Base-by-base conservation (phyloP, 1,140 invertebrate species). In the Delia radicum region DNA sequence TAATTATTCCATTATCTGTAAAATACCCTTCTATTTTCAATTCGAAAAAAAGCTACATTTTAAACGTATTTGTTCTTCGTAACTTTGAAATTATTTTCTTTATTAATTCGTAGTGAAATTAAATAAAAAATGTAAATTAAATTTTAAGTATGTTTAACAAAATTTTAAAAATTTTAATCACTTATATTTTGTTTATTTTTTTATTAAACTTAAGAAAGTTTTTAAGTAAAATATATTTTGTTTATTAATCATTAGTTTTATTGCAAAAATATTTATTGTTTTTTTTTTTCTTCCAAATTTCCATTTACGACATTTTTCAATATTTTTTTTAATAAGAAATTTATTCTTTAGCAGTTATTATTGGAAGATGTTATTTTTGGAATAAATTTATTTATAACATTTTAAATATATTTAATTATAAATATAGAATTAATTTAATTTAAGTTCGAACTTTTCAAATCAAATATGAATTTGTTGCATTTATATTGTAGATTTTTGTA, bases 281-380 rank as follows among this genome's bases (percentile, higher is more conserved):
- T 12, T 69, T 13, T 69, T n/a, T 33, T 21, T 69, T 69, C 18
- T 69, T 33, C 10, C 12, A 69, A 13, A 33, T 37, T 69, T 69
- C 65, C 65, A 69, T 21, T 69, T 69, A 69, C 29, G 65, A 69
- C 65, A 69, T 69, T 69, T 69, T 69, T 69, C 65, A 37, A 69
- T 27, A 29, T 15, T 24, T 7, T 15, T 5, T 48, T 8, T 24
- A 24, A 8, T n/a, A n/a, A 55, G 24, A 55, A 55, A 42, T 10
- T 10, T 5, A 10, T 33, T n/a, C n/a, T n/a, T n/a, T n/a, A n/a
- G 31, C 31, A 15, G 6, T 42, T 42, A 15, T 42, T 27, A 24
- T n/a, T 69, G 65, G 37, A 69, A 21, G 37, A 69, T 69, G 65
- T 69, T 29, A 31, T 69, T 69, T 69, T 69, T 69, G 65, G 65